Evolutionary conservation across 2,113 vertebrate species (phyloP), one percentile per base, ranked within the genome.

Genomic region (Oncorhynchus keta): DNA sequence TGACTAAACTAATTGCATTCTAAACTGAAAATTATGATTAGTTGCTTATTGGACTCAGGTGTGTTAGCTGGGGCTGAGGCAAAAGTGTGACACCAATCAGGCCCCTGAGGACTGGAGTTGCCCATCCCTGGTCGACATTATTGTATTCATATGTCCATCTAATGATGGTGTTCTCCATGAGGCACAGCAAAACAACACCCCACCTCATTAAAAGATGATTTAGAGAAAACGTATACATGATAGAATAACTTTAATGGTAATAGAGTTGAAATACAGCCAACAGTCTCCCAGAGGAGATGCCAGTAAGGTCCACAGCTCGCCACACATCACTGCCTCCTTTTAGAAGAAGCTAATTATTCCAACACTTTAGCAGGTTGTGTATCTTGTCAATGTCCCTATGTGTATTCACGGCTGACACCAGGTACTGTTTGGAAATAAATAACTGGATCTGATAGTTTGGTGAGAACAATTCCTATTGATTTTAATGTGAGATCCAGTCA

Each of bases 311-410:
- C 70, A 66, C 39, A 22, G 18, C 76, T 72, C 61, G 66, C 8
- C 70, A 78, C 22, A 39, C 76, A 70, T 39, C 51, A 70, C 67
- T 71, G 55, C 13, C 32, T 65, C 22, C 57, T 12, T 45, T 73
- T 30, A 66, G 61, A 66, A 30, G 55, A 24, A 72, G 20, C 48
- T 55, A 67, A 72, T 77, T 71, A 72, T 72, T 66, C 62, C 3
- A 16, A 71, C 72, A 12, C 72, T 62, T 59, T 55, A 39, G 28
- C 5, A 32, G 28, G 35, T 24, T 7, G 39, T 45, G 22, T 66
- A 16, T 39, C 39, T 18, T 13, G 18, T 35, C 59, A 67, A 39
- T 69, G 69, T 20, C 70, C 61, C n/a, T 51, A 70, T 70, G 76
- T 48, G 61, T 65, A 45, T 65, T 51, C 70, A 72, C 55, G 75